These are phyloP conservation scores for Cydia strobilella DNA, from an alignment of 1,140 invertebrate species.

Conservation along the genomic window DNA sequence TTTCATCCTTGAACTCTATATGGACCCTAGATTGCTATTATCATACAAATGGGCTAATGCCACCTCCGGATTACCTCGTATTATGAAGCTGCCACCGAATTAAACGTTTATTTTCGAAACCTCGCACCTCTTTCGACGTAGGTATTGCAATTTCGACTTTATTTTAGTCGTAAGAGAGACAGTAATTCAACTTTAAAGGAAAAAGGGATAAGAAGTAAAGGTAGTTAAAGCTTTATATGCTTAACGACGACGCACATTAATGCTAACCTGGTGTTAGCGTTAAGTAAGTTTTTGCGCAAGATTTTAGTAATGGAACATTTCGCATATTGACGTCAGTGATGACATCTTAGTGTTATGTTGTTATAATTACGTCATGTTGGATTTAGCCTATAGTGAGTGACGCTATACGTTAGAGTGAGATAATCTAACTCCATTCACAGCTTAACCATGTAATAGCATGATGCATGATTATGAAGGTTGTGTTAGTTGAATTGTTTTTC, in stretches of 20 bases:
- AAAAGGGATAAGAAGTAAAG: background rate
- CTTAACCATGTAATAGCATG: too few relatives aligned
- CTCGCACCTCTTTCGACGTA: background rate
- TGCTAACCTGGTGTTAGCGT: conserved; percentile 4
- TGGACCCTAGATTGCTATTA: conserved; percentile 10
- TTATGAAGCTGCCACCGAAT: background rate
- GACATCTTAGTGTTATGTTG: conserved; percentile 2
- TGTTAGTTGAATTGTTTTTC: too few relatives aligned
- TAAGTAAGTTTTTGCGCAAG: conserved; percentile 4
- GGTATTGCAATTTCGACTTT: background rate
- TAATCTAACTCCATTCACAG: too few relatives aligned
- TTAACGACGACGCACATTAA: conserved; percentile 4
- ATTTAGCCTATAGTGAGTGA: background rate
- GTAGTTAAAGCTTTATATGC: background rate
- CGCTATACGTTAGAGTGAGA: too few relatives aligned
- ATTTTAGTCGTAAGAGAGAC: background rate
- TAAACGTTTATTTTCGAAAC: background rate
- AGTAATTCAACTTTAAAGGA: background rate
- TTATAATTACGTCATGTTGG: background rate
- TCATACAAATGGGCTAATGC: background rate
- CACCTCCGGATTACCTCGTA: background rate
- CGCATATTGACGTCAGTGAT: background rate
- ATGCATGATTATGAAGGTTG: too few relatives aligned
- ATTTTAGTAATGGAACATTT: background rate
- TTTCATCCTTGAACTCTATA: conserved; percentile 1